Conservation (phyloP, 2,888 invertebrate genomes). For the Argyra leucocephala region DNA sequence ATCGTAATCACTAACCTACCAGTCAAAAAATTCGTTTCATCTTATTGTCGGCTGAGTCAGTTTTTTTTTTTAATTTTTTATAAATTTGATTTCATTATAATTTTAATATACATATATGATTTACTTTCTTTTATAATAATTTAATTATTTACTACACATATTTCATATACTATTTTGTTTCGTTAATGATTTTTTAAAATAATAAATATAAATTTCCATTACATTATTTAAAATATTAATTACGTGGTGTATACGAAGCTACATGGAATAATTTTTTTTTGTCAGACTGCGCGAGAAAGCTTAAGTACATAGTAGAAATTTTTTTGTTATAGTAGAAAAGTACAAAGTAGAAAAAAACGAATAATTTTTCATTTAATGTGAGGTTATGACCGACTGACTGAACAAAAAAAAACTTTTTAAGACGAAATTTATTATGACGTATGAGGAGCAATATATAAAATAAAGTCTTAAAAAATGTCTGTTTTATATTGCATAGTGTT, state of each 20-base stretch:
- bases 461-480: no score
- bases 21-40: background rate
- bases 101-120: background rate
- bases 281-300: background rate
- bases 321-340: background rate
- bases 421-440: conserved; percentile 6
- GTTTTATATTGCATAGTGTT: no score
- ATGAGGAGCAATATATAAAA: no score
- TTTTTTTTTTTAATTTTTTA: background rate
- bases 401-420: background rate
- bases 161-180: no score
- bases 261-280: background rate
- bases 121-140: no score
- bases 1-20: background rate
- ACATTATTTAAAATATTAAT: background rate
- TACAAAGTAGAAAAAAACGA: background rate
- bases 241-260: background rate
- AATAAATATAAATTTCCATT: background rate
- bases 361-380: background rate
- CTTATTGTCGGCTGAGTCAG: background rate
- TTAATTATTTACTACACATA: no score
- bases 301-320: conserved; percentile 1
- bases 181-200: background rate
- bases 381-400: background rate
- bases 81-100: background rate